These are phyloP conservation scores for Apeira syringaria DNA, from an alignment of 2,888 invertebrate genomes.

Conservation along the genomic window DNA sequence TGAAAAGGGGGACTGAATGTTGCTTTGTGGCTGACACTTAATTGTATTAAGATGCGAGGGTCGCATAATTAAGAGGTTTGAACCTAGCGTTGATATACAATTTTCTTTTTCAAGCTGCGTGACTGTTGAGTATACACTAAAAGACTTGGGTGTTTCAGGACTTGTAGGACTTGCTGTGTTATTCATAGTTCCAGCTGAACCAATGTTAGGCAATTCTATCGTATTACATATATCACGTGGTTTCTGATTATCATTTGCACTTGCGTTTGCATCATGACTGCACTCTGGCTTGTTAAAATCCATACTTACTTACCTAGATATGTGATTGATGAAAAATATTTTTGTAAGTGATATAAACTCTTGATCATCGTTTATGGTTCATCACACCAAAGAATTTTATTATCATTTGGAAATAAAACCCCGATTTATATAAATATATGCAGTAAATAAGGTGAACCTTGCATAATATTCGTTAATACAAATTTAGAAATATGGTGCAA, in stretches of 20 bases:
- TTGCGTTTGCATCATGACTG: constrained; percentile 7
- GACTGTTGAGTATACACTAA: constrained; percentile 9
- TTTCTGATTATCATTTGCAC: not conserved
- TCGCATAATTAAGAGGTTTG: constrained; percentile 35
- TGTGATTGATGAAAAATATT: too few relatives aligned
- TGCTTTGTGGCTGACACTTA: constrained; percentile 24
- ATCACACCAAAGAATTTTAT: too few relatives aligned
- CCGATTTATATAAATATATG: too few relatives aligned
- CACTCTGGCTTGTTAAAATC: constrained; percentile 4
- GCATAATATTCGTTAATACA: too few relatives aligned
- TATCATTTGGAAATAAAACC: too few relatives aligned
- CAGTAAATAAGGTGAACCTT: too few relatives aligned
- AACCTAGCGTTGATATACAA: not conserved
- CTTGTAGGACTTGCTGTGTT: not conserved
- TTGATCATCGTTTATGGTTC: too few relatives aligned
- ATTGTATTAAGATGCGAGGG: constrained; percentile 22
- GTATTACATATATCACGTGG: not conserved
- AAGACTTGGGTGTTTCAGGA: constrained; percentile 17
- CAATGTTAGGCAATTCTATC: not conserved
- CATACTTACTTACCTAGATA: too few relatives aligned
- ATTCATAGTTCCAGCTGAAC: not conserved
- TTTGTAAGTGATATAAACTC: too few relatives aligned
- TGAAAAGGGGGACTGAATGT: constrained; percentile 40
- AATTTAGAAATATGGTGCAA: too few relatives aligned
- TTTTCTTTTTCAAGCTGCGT: not conserved